Percentiles rank a stretch among this genome's conserved stretches.
These are phyloP conservation scores for Heliconius congener DNA, from an alignment of 1,140 invertebrate genomes.

Conservation along the genomic window DNA sequence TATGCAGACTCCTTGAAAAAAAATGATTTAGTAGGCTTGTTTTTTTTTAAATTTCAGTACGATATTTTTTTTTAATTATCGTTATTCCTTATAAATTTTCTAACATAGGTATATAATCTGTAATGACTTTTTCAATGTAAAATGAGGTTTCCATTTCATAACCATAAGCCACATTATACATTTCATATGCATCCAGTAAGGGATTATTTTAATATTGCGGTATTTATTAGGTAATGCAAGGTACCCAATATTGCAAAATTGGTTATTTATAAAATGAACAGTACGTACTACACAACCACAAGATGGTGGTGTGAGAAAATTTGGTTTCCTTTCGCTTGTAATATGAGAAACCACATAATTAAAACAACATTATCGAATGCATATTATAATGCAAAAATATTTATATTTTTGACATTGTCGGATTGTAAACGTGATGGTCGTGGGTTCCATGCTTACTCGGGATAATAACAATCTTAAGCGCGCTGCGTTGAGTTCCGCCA, in stretches of 20 bases:
- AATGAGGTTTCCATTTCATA: neutral
- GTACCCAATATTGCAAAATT: neutral
- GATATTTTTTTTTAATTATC: neutral
- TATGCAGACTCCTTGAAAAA: no score
- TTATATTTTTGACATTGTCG: no score
- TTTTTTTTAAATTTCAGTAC: no score
- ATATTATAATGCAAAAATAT: no score
- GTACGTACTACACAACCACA: neutral
- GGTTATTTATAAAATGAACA: neutral
- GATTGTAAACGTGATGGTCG: no score
- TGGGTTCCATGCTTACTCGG: no score
- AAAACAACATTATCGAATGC: neutral
- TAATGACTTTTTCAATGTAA: neutral
- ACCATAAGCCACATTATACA: neutral
- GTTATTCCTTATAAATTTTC: no score
- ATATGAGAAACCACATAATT: neutral
- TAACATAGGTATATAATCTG: no score
- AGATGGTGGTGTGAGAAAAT: neutral
- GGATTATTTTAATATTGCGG: slow-evolving; percentile 1
- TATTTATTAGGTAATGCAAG: neutral
- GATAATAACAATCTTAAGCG: no score
- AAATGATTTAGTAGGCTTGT: no score
- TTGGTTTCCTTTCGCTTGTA: neutral
- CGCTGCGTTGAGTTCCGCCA: no score
- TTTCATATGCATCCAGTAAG: neutral